Base-by-base conservation (phyloP, 2,797 vertebrate genomes). In the Steatocranus sp. region DNA sequence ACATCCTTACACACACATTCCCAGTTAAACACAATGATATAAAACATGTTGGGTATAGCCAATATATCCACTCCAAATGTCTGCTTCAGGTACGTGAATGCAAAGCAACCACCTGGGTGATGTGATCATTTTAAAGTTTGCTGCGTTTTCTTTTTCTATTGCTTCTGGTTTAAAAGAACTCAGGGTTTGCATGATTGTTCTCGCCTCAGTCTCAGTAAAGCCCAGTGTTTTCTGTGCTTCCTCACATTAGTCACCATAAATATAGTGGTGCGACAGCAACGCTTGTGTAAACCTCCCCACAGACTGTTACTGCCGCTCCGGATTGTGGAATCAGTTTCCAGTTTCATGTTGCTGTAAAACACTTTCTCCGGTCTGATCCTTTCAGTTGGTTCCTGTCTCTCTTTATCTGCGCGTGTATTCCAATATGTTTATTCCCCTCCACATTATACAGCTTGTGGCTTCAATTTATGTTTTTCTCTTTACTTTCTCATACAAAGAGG, bases 401-500 rank as follows among this genome's bases (percentile, higher is more conserved):
- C 58, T 90, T 46, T 53, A 87, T 92, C 82, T 43, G 41, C 14
- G 30, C 32, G 17, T 30, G 63, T 81, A 83, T 89, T 89, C 85
- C 76, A 76, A 34, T 70, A 63, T 91, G 87, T 92, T 90, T 94
- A 88, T 91, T 90, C 78, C 86, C 66, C 80, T 80, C 49, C 75
- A 80, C 87, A 83, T 91, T 90, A 81, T 88, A 79, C 84, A 87
- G 89, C 86, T 90, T 92, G 90, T 87, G 90, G 91, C 89, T 90
- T 93, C 89, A 90, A 91, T 94, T 92, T 82, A 89, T 89, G 91
- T 89, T 91, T 92, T 91, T 91, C 81, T 82, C 87, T 83, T 68
- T 46, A 54, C 82, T 86, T 90, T 89, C 83, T 92, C 83, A 50
- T 92, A 94, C 95, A 96, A 96, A 96, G 93, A 93, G 93, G 87